Evolutionary conservation across 2,888 invertebrate genomes (phyloP).

Genomic region (Cancer borealis): DNA sequence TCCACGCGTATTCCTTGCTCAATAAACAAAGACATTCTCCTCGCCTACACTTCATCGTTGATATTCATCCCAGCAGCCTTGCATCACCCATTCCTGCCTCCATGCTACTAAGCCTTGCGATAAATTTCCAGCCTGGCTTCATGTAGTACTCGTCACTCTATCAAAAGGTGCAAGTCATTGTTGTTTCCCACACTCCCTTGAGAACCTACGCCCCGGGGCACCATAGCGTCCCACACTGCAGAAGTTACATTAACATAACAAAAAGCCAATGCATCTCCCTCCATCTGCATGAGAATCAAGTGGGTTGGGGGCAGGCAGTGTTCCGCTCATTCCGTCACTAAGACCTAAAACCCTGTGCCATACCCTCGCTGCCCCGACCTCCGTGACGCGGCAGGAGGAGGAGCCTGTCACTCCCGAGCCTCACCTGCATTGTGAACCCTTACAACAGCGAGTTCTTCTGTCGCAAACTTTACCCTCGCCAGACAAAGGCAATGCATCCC

Average conservation of each 20-base stretch:
- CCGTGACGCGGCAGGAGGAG: not conserved
- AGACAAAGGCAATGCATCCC: slow-evolving; percentile 56
- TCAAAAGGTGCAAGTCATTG: not conserved
- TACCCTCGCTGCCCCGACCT: not conserved
- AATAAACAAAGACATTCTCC: not conserved
- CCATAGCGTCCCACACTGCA: slow-evolving; percentile 41
- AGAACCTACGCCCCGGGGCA: not conserved
- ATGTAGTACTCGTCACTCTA: not conserved
- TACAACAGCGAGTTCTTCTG: not conserved
- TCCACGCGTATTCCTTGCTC: not conserved
- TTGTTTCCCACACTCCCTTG: slow-evolving; percentile 23
- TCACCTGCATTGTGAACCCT: slow-evolving; percentile 24
- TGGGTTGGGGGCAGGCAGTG: not conserved
- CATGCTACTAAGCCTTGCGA: not conserved
- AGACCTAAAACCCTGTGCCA: not conserved
- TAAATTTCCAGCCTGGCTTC: too few relatives aligned
- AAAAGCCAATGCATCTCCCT: slow-evolving; percentile 8
- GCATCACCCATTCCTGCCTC: not conserved
- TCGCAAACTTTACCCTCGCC: slow-evolving; percentile 51
- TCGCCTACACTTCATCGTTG: not conserved
- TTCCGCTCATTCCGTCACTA: not conserved
- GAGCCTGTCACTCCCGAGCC: slow-evolving; percentile 27
- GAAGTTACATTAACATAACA: slow-evolving; percentile 43
- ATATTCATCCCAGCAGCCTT: not conserved
- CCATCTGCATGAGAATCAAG: slow-evolving; percentile 48